Conservation (phyloP, 2,888 invertebrate species). For the Stictocephala bisonia region DNA sequence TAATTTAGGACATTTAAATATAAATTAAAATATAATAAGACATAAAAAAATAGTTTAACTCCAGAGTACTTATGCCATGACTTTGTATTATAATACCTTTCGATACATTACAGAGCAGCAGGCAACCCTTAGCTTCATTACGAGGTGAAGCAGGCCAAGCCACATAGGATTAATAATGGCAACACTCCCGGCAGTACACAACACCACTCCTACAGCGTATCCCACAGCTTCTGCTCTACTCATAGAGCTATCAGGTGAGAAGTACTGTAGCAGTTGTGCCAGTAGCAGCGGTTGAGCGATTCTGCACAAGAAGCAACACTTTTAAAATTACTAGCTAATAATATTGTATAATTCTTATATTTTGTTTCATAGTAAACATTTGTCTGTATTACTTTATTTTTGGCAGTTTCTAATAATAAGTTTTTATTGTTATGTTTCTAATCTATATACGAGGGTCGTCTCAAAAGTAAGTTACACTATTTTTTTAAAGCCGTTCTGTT, state of each 20-base stretch:
- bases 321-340: neutral
- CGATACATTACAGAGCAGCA: slow-evolving; percentile 86
- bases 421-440: too few relatives aligned
- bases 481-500: too few relatives aligned
- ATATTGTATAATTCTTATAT: neutral
- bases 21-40: too few relatives aligned
- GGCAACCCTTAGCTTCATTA: slow-evolving; percentile 85
- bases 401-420: too few relatives aligned
- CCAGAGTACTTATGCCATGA: too few relatives aligned
- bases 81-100: too few relatives aligned
- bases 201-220: slow-evolving; percentile 78
- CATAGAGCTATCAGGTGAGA: slow-evolving; percentile 58
- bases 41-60: too few relatives aligned
- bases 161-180: slow-evolving; percentile 89
- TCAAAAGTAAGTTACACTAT: too few relatives aligned
- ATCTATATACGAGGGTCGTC: too few relatives aligned
- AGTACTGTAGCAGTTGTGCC: slow-evolving; percentile 64
- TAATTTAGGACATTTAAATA: too few relatives aligned
- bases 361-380: neutral
- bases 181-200: slow-evolving; percentile 80
- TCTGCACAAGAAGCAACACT: slow-evolving; percentile 52
- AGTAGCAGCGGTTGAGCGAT: slow-evolving; percentile 64
- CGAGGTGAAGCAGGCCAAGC: slow-evolving; percentile 83
- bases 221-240: slow-evolving; percentile 74
- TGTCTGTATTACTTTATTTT: neutral